Percentiles rank a stretch among this genome's conserved stretches.
Evolutionary conservation across 2,888 invertebrate species (phyloP).

Genomic region (Polyommatus icarus): DNA sequence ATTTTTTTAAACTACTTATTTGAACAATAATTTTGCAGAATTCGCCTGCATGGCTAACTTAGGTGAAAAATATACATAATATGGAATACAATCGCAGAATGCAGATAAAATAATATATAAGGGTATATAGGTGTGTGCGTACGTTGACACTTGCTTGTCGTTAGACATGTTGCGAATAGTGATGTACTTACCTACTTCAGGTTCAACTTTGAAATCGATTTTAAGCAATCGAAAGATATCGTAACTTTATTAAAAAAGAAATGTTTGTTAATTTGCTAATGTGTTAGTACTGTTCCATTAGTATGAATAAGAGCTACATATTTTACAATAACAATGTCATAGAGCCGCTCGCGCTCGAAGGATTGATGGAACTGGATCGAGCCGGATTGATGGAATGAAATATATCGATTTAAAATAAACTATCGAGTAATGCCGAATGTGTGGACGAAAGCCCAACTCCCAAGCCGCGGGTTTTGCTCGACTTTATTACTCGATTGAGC

Average conservation of each 20-base stretch:
- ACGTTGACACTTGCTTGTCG: constrained; percentile 39
- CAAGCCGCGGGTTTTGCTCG: no score
- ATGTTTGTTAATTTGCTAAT: no score
- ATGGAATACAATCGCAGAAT: constrained; percentile 71
- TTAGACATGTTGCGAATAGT: constrained; percentile 33
- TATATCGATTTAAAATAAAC: no score
- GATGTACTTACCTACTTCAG: constrained; percentile 10
- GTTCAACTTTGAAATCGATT: background rate
- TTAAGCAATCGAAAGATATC: background rate
- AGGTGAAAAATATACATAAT: constrained; percentile 79
- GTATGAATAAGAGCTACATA: no score
- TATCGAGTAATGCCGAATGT: no score
- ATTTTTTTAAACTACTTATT: constrained; percentile 76
- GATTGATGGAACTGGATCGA: no score
- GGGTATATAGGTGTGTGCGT: constrained; percentile 39
- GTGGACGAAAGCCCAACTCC: no score
- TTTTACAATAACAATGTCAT: no score
- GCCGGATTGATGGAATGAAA: no score
- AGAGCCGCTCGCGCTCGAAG: no score
- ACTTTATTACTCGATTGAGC: no score
- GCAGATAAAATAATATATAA: constrained; percentile 56
- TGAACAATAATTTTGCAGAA: constrained; percentile 80
- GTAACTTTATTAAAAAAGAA: background rate
- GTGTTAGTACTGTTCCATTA: no score
- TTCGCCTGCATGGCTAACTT: constrained; percentile 83